Percentiles rank a stretch among this genome's conserved stretches.
These are phyloP conservation scores for Drosophila paracracens DNA, from an alignment of 2,888 invertebrate genomes.

Conservation along the genomic window DNA sequence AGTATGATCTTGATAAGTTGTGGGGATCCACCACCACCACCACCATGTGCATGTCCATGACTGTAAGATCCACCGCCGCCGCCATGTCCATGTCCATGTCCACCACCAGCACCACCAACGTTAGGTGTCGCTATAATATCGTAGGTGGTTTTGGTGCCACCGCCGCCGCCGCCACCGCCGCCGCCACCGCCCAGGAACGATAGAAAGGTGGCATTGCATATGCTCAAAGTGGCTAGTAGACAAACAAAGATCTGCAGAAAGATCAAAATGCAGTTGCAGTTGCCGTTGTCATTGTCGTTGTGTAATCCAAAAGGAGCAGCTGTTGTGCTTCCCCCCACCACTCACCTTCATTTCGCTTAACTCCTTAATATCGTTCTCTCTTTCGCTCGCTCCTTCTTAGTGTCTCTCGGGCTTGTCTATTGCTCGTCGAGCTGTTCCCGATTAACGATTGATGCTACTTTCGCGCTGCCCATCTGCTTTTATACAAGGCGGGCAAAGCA, in stretches of 20 bases:
- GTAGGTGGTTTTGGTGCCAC: constrained; percentile 60
- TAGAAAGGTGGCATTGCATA: constrained; percentile 75
- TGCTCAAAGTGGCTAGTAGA: constrained; percentile 67
- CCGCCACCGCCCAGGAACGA: constrained; percentile 69
- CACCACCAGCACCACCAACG: constrained; percentile 33
- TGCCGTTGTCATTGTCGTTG: not conserved
- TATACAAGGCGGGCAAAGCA: constrained; percentile 62
- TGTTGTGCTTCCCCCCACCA: not conserved
- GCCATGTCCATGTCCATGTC: constrained; percentile 15
- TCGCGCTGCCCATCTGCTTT: constrained; percentile 63
- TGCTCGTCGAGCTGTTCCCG: constrained; percentile 59
- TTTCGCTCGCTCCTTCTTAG: constrained; percentile 3
- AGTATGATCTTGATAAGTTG: constrained; percentile 76
- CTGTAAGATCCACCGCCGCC: constrained; percentile 30
- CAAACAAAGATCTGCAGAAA: constrained; percentile 72
- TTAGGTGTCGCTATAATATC: constrained; percentile 68
- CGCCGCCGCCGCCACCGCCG: constrained; percentile 28
- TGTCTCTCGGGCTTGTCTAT: not conserved
- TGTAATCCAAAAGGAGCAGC: constrained; percentile 27
- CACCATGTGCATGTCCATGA: constrained; percentile 47
- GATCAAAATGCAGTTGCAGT: not conserved
- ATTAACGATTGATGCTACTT: constrained; percentile 73
- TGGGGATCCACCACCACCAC: constrained; percentile 42
- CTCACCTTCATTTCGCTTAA: constrained; percentile 71
- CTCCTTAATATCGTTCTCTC: constrained; percentile 23